phyloP scores from a whole-genome alignment of 2,797 vertebrate genomes.

The Margarornis squamiger region DNA sequence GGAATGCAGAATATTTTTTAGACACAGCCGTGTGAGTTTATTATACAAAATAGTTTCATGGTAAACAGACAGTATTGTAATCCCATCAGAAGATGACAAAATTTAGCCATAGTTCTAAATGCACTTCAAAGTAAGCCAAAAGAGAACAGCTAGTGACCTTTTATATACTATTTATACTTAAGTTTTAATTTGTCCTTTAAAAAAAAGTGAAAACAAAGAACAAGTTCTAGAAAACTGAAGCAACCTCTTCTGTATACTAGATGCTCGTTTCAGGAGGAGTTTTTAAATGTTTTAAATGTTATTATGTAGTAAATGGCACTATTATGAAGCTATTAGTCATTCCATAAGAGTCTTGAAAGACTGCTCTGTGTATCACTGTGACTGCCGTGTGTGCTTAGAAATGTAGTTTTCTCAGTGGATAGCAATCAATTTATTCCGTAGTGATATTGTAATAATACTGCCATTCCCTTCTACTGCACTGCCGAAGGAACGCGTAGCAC shows the following conservation, averaged over 20 bases:
- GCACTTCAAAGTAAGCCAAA: conserved; percentile 86
- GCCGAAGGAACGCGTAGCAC: conserved; percentile 80
- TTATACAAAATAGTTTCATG: conserved; percentile 81
- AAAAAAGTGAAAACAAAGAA: conserved; percentile 84
- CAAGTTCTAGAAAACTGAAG: conserved; percentile 89
- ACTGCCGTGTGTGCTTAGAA: conserved; percentile 98
- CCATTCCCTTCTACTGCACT: conserved; percentile 93
- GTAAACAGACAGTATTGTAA: conserved; percentile 85
- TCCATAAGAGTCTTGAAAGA: conserved; percentile 95
- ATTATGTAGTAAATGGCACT: conserved; percentile 97
- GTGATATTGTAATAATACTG: conserved; percentile 92
- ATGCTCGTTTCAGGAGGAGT: conserved; percentile 92
- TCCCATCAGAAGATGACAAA: conserved; percentile 80
- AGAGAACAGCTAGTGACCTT: conserved; percentile 85
- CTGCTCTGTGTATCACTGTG: conserved; percentile 99
- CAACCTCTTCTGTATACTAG: conserved; percentile 94
- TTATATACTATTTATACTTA: conserved; percentile 86
- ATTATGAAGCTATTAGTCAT: conserved; percentile 98
- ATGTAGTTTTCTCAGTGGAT: conserved; percentile 95
- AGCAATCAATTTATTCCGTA: conserved; percentile 93
- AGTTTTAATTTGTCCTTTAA: conserved; percentile 94
- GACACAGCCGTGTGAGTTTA: conserved; percentile 79
- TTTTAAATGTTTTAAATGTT: conserved; percentile 99
- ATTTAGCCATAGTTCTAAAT: conserved; percentile 87
- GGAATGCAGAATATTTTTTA: conserved; percentile 85